phyloP scores from a whole-genome alignment of 2,113 vertebrate species.

The Odobenus rosmarus region DNA sequence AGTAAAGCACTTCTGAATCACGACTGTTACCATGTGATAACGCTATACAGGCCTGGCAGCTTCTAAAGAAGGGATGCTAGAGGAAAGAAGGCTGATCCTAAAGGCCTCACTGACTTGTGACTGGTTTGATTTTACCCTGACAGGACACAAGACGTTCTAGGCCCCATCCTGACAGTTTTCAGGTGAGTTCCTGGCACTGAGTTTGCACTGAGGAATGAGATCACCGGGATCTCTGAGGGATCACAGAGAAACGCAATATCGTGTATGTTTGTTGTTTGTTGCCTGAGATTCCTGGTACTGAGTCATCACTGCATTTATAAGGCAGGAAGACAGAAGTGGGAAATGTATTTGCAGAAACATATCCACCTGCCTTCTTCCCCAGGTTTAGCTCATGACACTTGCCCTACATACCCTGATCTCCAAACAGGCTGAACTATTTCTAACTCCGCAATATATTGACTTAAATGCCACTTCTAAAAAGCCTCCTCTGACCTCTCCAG shows the following conservation, averaged over 20 bases:
- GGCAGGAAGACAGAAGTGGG: constrained; percentile 41
- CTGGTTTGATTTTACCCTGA: not conserved
- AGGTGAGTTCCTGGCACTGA: not conserved
- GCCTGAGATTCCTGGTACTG: not conserved
- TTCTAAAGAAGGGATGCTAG: not conserved
- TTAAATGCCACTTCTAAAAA: not conserved
- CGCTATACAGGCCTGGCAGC: not conserved
- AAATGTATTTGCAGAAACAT: not conserved
- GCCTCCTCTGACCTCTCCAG: not conserved
- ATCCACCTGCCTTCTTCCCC: not conserved
- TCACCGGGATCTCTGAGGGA: not conserved
- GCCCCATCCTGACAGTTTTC: not conserved
- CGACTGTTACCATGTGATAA: not conserved
- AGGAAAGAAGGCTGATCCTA: not conserved
- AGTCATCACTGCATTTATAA: not conserved
- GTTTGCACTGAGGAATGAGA: not conserved
- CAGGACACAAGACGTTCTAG: not conserved
- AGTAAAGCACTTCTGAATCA: not conserved
- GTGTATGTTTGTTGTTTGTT: not conserved
- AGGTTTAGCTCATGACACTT: not conserved
- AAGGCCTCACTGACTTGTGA: not conserved
- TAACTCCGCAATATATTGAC: not conserved
- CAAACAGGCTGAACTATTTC: not conserved
- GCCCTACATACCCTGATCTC: not conserved
- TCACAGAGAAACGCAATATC: not conserved